Percentiles rank a stretch among this genome's conserved stretches.
Evolutionary conservation across 2,113 vertebrate species (phyloP).

Genomic region (Orthochromis malagaraziensis): DNA sequence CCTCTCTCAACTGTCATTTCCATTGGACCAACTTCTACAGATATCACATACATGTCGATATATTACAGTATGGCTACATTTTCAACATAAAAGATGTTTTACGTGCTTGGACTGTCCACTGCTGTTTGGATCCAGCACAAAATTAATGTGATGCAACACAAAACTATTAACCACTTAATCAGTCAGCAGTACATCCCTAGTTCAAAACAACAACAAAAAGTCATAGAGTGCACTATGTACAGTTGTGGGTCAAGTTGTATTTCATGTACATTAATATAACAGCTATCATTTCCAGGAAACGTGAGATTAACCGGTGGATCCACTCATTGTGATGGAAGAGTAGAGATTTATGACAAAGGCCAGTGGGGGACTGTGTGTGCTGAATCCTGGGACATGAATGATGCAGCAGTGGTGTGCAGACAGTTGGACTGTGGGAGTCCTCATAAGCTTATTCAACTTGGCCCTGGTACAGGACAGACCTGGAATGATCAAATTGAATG

Average conservation of each 20-base stretch:
- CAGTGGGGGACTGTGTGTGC: conserved; percentile 54
- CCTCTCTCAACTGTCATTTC: not conserved
- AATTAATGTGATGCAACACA: not conserved
- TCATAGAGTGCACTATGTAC: not conserved
- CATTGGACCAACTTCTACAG: not conserved
- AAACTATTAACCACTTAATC: not conserved
- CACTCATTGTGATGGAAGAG: conserved; percentile 41
- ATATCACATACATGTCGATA: not conserved
- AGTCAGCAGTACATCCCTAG: fast-evolving
- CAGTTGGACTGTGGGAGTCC: conserved; percentile 41
- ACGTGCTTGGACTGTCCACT: not conserved
- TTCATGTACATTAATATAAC: not conserved
- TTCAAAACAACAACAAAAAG: not conserved
- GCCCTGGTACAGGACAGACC: not conserved
- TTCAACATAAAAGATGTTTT: not conserved
- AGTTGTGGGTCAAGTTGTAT: not conserved
- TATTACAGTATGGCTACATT: not conserved
- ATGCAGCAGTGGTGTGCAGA: conserved; percentile 37
- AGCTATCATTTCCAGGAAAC: conserved; percentile 28
- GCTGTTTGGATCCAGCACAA: not conserved
- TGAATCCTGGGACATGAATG: conserved; percentile 45
- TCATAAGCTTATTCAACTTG: conserved; percentile 16
- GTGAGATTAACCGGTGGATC: conserved; percentile 31
- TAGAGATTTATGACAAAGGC: conserved; percentile 38
- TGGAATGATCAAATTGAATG: conserved; percentile 43